Percentiles rank a stretch among this genome's conserved stretches.
phyloP scores from a whole-genome alignment of 2,888 invertebrate genomes.

The Ctenicera cuprea region DNA sequence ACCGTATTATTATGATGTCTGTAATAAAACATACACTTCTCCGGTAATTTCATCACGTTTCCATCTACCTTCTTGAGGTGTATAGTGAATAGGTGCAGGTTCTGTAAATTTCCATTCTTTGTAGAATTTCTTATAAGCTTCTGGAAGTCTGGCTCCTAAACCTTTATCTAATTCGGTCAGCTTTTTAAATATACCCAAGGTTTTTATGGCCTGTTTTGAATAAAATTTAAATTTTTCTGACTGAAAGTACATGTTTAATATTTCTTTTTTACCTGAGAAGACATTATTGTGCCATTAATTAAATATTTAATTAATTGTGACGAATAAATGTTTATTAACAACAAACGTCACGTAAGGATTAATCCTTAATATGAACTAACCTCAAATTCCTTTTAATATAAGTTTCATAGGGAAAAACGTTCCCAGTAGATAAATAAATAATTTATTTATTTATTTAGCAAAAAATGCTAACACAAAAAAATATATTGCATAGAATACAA shows the following conservation, averaged over 20 bases:
- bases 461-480: too few relatives aligned
- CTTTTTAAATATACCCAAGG: constrained; percentile 65
- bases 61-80: constrained; percentile 84
- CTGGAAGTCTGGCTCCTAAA: constrained; percentile 82
- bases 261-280: constrained; percentile 42
- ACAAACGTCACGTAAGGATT: too few relatives aligned
- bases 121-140: constrained; percentile 91
- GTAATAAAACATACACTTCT: constrained; percentile 75
- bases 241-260: too few relatives aligned
- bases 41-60: constrained; percentile 83
- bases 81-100: constrained; percentile 80
- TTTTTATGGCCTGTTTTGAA: constrained; percentile 64
- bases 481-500: too few relatives aligned
- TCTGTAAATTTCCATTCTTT: constrained; percentile 85
- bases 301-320: background rate
- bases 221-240: too few relatives aligned
- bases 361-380: too few relatives aligned
- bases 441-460: too few relatives aligned
- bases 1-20: background rate
- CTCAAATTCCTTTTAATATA: too few relatives aligned
- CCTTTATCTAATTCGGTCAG: constrained; percentile 77
- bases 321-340: too few relatives aligned
- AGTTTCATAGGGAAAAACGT: too few relatives aligned
- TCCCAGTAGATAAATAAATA: too few relatives aligned
- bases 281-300: constrained; percentile 4